Percentiles rank a stretch among this genome's conserved stretches.
Evolutionary conservation across 1,140 invertebrate species (phyloP).

Genomic region (Conus ventricosus): DNA sequence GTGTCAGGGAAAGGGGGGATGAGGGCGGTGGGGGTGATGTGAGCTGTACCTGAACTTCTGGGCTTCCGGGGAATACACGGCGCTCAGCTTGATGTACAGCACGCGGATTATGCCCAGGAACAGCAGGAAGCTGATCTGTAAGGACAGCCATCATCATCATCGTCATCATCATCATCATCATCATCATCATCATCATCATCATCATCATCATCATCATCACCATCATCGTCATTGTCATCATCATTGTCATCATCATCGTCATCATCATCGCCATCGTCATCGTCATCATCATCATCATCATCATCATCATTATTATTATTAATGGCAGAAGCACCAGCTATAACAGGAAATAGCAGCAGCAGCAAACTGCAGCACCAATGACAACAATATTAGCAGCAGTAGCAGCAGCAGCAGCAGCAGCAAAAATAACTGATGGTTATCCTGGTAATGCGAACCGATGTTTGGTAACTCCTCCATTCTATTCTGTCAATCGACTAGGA

Average conservation of each 20-base stretch:
- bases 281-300: slow-evolving; percentile 12
- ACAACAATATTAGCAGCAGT: no score
- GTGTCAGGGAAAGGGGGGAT: background rate
- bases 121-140: slow-evolving; percentile 78
- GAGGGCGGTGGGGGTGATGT: background rate
- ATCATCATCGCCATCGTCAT: background rate
- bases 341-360: no score
- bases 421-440: no score
- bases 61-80: slow-evolving; percentile 79
- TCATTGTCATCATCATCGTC: background rate
- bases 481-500: no score
- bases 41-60: slow-evolving; percentile 79
- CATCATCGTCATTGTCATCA: background rate
- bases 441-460: no score
- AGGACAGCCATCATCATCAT: background rate
- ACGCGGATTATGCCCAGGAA: slow-evolving; percentile 86
- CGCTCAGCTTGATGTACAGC: slow-evolving; percentile 83
- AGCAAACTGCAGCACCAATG: no score
- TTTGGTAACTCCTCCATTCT: no score
- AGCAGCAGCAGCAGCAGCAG: no score
- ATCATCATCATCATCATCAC: background rate
- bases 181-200: background rate
- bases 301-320: background rate
- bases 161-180: no score
- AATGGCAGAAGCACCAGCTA: background rate